Conservation (phyloP, 2,888 invertebrate genomes). For the Idaea dimidiata region DNA sequence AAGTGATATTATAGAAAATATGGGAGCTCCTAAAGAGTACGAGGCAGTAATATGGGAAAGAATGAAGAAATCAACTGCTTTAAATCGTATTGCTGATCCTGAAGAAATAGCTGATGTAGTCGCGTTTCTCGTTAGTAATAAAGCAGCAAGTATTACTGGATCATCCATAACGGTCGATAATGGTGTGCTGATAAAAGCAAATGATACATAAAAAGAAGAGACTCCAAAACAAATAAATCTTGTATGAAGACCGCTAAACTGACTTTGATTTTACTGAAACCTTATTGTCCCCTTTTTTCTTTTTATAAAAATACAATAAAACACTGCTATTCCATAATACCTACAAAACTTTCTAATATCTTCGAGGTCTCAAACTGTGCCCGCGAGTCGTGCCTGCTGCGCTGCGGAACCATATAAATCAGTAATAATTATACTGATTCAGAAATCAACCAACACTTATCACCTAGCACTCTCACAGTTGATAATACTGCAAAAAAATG, state of each 20-base stretch:
- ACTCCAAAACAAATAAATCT: not conserved
- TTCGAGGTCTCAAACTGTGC: too few relatives aligned
- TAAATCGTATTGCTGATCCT: conserved; percentile 86
- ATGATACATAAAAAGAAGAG: not conserved
- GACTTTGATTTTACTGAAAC: too few relatives aligned
- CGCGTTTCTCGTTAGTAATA: conserved; percentile 89
- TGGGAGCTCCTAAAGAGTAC: conserved; percentile 10
- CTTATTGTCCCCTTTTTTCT: too few relatives aligned
- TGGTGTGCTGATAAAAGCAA: conserved; percentile 11
- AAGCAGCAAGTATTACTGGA: conserved; percentile 91
- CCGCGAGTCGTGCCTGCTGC: too few relatives aligned
- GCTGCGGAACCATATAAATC: not conserved
- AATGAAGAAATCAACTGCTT: conserved; percentile 69
- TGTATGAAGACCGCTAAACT: too few relatives aligned
- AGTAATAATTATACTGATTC: too few relatives aligned
- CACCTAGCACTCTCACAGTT: not conserved
- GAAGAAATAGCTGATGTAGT: conserved; percentile 90
- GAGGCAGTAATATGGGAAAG: conserved; percentile 56
- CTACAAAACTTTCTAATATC: too few relatives aligned
- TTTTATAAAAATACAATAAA: too few relatives aligned
- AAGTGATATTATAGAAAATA: conserved; percentile 28
- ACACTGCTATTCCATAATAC: too few relatives aligned
- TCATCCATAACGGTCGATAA: conserved; percentile 46
- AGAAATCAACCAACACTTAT: not conserved
- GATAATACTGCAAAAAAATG: not conserved